phyloP scores from a whole-genome alignment of 2,113 vertebrate genomes.

The Brachirus orientalis region DNA sequence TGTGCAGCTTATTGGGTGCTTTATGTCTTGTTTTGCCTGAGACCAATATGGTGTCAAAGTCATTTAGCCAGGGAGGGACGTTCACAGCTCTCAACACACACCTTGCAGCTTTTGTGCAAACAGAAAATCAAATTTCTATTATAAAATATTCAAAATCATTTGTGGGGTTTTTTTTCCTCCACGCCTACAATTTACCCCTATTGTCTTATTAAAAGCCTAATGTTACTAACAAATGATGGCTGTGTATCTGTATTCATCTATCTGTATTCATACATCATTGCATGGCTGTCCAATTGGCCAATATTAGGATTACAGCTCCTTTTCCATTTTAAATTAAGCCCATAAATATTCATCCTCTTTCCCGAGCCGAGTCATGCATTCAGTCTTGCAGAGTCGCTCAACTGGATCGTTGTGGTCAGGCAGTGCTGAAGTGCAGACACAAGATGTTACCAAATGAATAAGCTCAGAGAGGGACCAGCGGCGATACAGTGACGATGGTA shows the following conservation, averaged over 20 bases:
- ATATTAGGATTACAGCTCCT: not conserved
- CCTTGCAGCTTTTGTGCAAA: slow-evolving; percentile 29
- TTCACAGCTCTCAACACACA: slow-evolving; percentile 39
- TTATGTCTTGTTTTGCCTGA: slow-evolving; percentile 65
- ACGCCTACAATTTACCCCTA: too few relatives aligned
- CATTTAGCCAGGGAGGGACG: slow-evolving; percentile 41
- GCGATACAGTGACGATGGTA: slow-evolving; percentile 47
- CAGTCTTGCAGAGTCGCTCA: slow-evolving; percentile 32
- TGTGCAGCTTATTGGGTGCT: slow-evolving; percentile 47
- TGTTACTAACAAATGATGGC: not conserved
- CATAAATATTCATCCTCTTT: slow-evolving; percentile 18
- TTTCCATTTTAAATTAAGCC: slow-evolving; percentile 6
- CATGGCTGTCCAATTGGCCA: not conserved
- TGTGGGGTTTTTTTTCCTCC: too few relatives aligned
- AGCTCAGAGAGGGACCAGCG: slow-evolving; percentile 52
- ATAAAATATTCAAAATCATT: slow-evolving; percentile 1
- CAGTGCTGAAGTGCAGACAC: slow-evolving; percentile 23
- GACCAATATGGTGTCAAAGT: slow-evolving; percentile 64
- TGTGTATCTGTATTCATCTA: not conserved
- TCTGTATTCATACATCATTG: not conserved
- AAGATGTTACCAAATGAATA: slow-evolving; percentile 56
- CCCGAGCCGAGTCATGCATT: slow-evolving; percentile 7
- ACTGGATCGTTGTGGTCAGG: slow-evolving; percentile 45
- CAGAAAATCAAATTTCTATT: too few relatives aligned
- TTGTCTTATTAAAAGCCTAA: slow-evolving; percentile 5